Percentiles rank a stretch among this genome's conserved stretches.
Evolutionary conservation across 2,797 vertebrate genomes (phyloP).

Genomic region (Cyprinodon diabolis): DNA sequence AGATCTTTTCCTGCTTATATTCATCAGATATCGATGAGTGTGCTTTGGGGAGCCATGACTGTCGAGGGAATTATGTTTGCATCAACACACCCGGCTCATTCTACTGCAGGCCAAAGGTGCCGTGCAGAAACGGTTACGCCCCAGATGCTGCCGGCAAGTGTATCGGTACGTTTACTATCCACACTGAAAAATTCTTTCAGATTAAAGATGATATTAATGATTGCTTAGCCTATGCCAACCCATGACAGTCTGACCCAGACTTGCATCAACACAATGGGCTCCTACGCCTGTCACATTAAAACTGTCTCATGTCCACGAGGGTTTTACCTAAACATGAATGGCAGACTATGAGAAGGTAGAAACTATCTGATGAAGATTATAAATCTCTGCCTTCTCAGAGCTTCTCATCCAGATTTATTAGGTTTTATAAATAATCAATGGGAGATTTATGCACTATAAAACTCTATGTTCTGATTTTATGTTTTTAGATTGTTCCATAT

Average conservation of each 20-base stretch:
- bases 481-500: neutral
- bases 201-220: conserved; percentile 83
- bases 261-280: conserved; percentile 90
- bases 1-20: conserved; percentile 31
- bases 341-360: conserved; percentile 86
- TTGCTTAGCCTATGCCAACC: conserved; percentile 77
- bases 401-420: neutral
- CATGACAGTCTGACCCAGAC: conserved; percentile 75
- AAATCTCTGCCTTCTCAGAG: neutral
- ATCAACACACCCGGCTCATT: conserved; percentile 92
- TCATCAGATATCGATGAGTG: conserved; percentile 92
- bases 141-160: conserved; percentile 89
- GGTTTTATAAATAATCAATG: neutral
- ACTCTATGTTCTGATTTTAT: neutral
- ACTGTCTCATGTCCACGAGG: conserved; percentile 87
- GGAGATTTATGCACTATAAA: neutral
- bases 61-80: conserved; percentile 85
- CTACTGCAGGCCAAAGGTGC: conserved; percentile 84
- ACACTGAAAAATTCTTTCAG: neutral
- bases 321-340: conserved; percentile 86
- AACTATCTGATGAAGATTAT: neutral
- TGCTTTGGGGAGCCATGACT: conserved; percentile 87
- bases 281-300: conserved; percentile 83
- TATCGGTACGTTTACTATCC: conserved; percentile 81
- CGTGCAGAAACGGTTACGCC: conserved; percentile 85